Base-by-base conservation (phyloP, 2,113 vertebrate genomes). In the Raja brachyura region DNA sequence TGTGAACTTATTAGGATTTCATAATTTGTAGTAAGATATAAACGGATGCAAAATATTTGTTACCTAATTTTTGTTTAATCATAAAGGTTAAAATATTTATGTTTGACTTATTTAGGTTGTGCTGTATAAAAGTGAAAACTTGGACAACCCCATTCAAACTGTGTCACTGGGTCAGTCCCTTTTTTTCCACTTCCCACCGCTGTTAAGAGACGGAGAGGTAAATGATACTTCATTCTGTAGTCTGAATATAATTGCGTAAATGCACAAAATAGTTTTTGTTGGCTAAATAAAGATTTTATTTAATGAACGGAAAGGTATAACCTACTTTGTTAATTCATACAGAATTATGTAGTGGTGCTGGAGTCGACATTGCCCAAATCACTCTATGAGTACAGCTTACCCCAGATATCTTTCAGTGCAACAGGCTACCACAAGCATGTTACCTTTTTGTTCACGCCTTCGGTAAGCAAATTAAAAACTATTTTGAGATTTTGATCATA, bases 151-250 rank as follows among this genome's bases (percentile, higher is more conserved):
- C 0, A 97, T 99, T 94, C 97, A 99, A 95, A 99, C 97, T 0
- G 97, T 99, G 28, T 98, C 98, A 1, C 96, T 99, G 11, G 98
- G 98, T 78, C 98, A 98, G 54, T 99, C 98, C 0, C 96, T 99
- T 0, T 99, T 99, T 95, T 99, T 99, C 96, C 98, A 99, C 94
- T 99, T 99, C 93, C 97, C 98, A 3, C 98, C 99, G 0, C 96
- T 99, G 93, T 98, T 98, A 85, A 95, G 98, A 88, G 98, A 99
- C 0, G 98, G 98, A 95, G 98, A 99, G 98, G 99, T 99, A 94
- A 95, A 0, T 78, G 56, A 88, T 0, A 4, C 8, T 83, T 68
- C 3, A 1, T 63, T 78, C 0, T 0, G 0, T 33, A 92, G 31
- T 73, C 13, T 56, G 48, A 54, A 20, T 73, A 25, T 20, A 7